Evolutionary conservation across 2,113 vertebrate species (phyloP).

Genomic region (Triplophysa dalaica): DNA sequence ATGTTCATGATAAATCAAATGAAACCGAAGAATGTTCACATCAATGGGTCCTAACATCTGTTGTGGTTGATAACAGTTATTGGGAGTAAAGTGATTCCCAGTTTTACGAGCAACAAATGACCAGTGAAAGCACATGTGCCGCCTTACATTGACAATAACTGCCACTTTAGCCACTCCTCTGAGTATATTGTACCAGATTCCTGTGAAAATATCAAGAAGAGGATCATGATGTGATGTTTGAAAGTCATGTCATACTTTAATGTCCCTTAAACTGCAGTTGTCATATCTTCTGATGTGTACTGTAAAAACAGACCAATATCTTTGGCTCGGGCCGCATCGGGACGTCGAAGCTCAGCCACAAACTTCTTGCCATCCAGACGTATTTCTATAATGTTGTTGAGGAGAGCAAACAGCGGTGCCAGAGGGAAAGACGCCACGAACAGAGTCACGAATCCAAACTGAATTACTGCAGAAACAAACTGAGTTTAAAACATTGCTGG

Average conservation of each 20-base stretch:
- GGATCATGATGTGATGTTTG: too few relatives aligned
- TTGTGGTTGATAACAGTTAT: too few relatives aligned
- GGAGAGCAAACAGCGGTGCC: slow-evolving; percentile 92
- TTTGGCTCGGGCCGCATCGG: slow-evolving; percentile 92
- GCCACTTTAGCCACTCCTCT: slow-evolving; percentile 92
- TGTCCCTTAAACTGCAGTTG: too few relatives aligned
- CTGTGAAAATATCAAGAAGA: slow-evolving; percentile 64
- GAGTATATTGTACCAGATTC: slow-evolving; percentile 98
- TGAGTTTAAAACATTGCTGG: too few relatives aligned
- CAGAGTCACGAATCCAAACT: slow-evolving; percentile 98
- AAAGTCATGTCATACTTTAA: not conserved
- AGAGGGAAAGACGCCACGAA: slow-evolving; percentile 97
- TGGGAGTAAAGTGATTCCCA: too few relatives aligned
- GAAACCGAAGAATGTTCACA: too few relatives aligned
- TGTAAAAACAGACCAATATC: slow-evolving; percentile 85
- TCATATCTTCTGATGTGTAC: too few relatives aligned
- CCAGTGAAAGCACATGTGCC: not conserved
- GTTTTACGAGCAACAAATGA: too few relatives aligned
- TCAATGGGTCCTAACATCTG: too few relatives aligned
- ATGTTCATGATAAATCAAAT: not conserved
- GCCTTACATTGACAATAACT: slow-evolving; percentile 96
- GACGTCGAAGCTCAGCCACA: slow-evolving; percentile 88
- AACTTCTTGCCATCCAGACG: slow-evolving; percentile 98
- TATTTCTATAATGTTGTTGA: slow-evolving; percentile 99
- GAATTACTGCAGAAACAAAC: slow-evolving; percentile 83